Percentiles rank a stretch among this genome's conserved stretches.
Conservation (phyloP, 1,140 invertebrate species). For the Lepidurus arcticus region DNA sequence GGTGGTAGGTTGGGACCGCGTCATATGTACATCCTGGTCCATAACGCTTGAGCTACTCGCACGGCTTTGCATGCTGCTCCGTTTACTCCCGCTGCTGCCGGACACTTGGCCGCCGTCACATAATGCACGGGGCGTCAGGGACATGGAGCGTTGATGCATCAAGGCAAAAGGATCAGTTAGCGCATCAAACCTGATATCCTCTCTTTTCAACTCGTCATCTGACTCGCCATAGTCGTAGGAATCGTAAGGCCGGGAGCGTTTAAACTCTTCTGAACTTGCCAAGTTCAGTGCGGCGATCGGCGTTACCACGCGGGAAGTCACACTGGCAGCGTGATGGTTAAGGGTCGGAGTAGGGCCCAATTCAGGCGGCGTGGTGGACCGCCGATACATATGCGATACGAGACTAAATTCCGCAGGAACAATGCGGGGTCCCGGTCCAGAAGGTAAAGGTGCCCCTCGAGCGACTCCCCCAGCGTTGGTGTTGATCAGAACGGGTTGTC, state of each 20-base stretch:
- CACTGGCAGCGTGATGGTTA: not conserved
- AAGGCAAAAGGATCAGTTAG: constrained; percentile 35
- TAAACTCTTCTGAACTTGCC: constrained; percentile 29
- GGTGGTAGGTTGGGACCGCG: constrained; percentile 78
- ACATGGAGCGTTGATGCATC: constrained; percentile 40
- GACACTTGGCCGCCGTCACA: constrained; percentile 42
- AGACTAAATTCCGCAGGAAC: not conserved
- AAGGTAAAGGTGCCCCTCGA: not conserved
- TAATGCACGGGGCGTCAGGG: constrained; percentile 42
- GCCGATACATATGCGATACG: constrained; percentile 21
- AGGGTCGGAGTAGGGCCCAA: constrained; percentile 48
- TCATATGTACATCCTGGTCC: constrained; percentile 62
- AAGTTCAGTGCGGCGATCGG: not conserved
- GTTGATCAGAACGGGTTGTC: not conserved
- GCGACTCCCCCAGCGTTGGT: not conserved
- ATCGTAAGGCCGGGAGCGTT: constrained; percentile 25
- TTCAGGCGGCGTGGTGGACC: constrained; percentile 36
- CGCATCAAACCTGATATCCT: constrained; percentile 69
- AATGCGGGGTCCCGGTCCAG: not conserved
- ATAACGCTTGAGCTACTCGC: constrained; percentile 78
- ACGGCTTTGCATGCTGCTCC: constrained; percentile 81
- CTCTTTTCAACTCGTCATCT: constrained; percentile 79
- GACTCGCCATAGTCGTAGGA: constrained; percentile 59
- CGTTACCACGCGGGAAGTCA: not conserved
- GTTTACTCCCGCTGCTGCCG: constrained; percentile 77